Percentiles rank a stretch among this genome's conserved stretches.
Conservation (phyloP, 2,797 vertebrate species). For the Morus bassanus region DNA sequence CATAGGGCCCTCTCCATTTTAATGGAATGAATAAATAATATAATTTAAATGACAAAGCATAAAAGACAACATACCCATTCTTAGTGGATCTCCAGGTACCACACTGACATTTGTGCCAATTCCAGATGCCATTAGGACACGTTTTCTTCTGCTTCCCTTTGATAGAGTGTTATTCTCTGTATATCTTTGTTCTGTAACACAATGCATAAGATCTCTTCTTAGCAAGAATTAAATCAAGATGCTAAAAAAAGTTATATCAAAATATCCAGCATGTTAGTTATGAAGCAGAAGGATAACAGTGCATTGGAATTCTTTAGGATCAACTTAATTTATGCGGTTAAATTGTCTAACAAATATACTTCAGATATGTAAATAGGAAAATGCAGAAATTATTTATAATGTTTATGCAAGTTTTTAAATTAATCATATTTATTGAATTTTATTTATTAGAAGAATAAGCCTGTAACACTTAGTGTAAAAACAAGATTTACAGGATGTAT, state of each 20-base stretch:
- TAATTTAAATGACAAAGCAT: not conserved
- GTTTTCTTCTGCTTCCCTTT: slow-evolving; percentile 73
- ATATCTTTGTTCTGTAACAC: slow-evolving; percentile 53
- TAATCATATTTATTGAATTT: not conserved
- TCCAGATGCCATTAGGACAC: slow-evolving; percentile 79
- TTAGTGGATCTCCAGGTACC: slow-evolving; percentile 76
- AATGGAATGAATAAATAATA: not conserved
- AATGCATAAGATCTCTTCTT: not conserved
- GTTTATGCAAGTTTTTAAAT: not conserved
- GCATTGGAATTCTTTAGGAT: not conserved
- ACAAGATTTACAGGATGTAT: not conserved
- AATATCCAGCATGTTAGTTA: not conserved
- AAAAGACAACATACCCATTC: slow-evolving; percentile 75
- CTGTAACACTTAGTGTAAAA: not conserved
- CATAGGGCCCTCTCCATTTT: not conserved
- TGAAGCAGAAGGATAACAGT: not conserved
- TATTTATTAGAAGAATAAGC: not conserved
- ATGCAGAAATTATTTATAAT: not conserved
- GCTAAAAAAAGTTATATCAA: not conserved
- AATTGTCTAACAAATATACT: not conserved
- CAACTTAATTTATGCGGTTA: not conserved
- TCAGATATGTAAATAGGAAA: not conserved
- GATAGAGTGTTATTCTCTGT: not conserved
- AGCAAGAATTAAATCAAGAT: not conserved
- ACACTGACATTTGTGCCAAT: slow-evolving; percentile 72